Conservation (phyloP, 2,888 invertebrate genomes). For the Microplitis deprimator region DNA sequence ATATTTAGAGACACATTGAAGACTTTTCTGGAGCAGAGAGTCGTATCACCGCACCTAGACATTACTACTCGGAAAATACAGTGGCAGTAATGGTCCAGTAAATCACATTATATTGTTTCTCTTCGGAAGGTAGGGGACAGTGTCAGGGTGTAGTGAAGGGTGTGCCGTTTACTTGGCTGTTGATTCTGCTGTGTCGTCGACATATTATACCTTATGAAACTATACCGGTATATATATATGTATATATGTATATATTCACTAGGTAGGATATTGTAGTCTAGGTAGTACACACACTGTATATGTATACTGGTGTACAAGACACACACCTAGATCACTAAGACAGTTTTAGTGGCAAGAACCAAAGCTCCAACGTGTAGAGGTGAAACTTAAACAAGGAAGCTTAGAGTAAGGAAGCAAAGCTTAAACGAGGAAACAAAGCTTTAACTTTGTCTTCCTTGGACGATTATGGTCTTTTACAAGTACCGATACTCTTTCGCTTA, state of each 20-base stretch:
- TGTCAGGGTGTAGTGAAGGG: conserved; percentile 39
- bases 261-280: no score
- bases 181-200: conserved; percentile 26
- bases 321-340: neutral
- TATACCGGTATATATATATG: conserved; percentile 21
- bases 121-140: conserved; percentile 50
- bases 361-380: neutral
- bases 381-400: neutral
- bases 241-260: neutral
- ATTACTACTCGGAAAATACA: conserved; percentile 63
- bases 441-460: neutral
- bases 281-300: neutral
- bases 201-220: neutral
- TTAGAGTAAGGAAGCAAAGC: neutral
- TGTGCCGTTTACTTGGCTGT: conserved; percentile 42
- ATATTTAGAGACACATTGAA: conserved; percentile 37
- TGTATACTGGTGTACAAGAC: neutral
- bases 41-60: conserved; percentile 58
- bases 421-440: neutral
- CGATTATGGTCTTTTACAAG: neutral
- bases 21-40: conserved; percentile 45
- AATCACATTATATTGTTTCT: conserved; percentile 71
- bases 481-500: no score
- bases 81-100: conserved; percentile 68
- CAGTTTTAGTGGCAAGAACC: conserved; percentile 14